A percentile compares a stretch with the other conserved stretches of the same genome.
Conservation (phyloP, 1,140 invertebrate species). For the Drosophila fuyamai region DNA sequence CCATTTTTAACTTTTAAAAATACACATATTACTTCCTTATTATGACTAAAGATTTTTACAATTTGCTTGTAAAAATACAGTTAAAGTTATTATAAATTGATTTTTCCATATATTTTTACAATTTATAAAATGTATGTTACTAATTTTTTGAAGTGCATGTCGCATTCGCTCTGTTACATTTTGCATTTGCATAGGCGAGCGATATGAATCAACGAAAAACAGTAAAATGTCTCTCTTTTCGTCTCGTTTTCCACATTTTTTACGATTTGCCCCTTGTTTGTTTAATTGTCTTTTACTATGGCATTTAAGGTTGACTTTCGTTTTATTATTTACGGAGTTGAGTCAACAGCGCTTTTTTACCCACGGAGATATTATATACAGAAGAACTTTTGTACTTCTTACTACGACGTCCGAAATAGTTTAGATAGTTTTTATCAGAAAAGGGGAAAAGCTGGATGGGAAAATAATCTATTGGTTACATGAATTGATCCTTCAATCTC, state of each 20-base stretch:
- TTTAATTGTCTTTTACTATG: constrained; percentile 77
- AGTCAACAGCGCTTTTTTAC: constrained; percentile 48
- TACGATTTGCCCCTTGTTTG: constrained; percentile 60
- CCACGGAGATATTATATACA: constrained; percentile 22
- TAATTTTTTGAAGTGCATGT: not conserved
- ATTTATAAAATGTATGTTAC: too few relatives aligned
- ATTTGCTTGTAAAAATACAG: too few relatives aligned
- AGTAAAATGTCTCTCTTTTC: constrained; percentile 56
- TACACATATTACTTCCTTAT: too few relatives aligned
- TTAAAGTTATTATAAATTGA: too few relatives aligned
- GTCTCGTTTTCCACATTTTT: constrained; percentile 37
- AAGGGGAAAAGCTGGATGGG: not conserved
- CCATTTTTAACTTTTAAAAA: too few relatives aligned
- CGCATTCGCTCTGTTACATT: constrained; percentile 34
- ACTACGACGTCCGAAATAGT: not conserved
- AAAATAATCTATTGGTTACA: constrained; percentile 5
- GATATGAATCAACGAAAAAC: constrained; percentile 67
- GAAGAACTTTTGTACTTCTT: not conserved
- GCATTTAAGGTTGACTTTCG: constrained; percentile 55
- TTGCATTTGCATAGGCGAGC: constrained; percentile 71
- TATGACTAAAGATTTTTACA: too few relatives aligned
- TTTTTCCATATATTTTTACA: too few relatives aligned
- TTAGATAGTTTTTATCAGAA: not conserved
- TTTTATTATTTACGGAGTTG: constrained; percentile 65
- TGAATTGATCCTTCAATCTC: constrained; percentile 5